Evolutionary conservation across 2,113 vertebrate genomes (phyloP).

Genomic region (Bucco capensis): DNA sequence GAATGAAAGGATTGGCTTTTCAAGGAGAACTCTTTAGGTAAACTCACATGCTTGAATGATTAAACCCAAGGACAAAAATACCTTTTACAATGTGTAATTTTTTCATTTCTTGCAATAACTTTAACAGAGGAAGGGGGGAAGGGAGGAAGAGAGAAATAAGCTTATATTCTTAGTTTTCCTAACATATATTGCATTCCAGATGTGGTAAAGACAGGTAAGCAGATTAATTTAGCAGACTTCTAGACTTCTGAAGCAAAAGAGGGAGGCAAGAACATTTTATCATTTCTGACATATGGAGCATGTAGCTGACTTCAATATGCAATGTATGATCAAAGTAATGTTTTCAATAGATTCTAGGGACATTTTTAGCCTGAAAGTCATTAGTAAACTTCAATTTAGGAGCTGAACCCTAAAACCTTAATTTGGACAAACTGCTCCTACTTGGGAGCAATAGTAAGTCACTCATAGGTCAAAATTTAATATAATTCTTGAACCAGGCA

Average conservation of each 20-base stretch:
- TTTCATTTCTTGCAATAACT: neutral
- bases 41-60: neutral
- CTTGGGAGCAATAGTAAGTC: neutral
- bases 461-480: conserved; percentile 34
- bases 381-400: conserved; percentile 43
- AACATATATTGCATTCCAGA: conserved; percentile 50
- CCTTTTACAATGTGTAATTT: conserved; percentile 12
- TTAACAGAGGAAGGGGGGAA: neutral
- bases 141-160: conserved; percentile 13
- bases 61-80: conserved; percentile 34
- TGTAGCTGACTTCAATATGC: conserved; percentile 31
- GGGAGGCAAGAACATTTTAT: conserved; percentile 51
- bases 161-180: conserved; percentile 52
- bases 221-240: conserved; percentile 59
- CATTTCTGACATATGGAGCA: conserved; percentile 56
- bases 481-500: conserved; percentile 43
- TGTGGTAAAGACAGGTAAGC: conserved; percentile 62
- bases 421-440: conserved; percentile 35
- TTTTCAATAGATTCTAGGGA: conserved; percentile 43
- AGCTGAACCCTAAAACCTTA: conserved; percentile 52
- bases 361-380: conserved; percentile 45
- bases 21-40: neutral
- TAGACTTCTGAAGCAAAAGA: conserved; percentile 51
- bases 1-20: neutral
- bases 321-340: conserved; percentile 51